Base-by-base conservation (phyloP, 2,113 vertebrate species). In the Pyrgilauda ruficollis region DNA sequence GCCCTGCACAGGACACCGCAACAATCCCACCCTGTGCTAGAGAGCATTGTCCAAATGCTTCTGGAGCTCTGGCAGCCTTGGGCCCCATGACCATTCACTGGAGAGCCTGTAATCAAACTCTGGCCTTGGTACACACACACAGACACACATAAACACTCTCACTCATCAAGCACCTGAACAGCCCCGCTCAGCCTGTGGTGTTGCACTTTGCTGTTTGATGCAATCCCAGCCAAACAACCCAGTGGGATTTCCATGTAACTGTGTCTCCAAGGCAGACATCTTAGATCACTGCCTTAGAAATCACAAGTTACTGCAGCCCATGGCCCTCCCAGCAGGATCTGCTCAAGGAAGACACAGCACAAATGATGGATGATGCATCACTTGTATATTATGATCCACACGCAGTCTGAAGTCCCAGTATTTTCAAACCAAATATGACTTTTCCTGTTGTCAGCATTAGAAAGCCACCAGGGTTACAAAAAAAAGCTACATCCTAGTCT, bases 231-330 rank as follows among this genome's bases (percentile, higher is more conserved):
- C 21, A 64, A 84, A 33, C 15, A 35, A 15, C 3, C 2, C 39
- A 46, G 28, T 0, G 0, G 47, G 33, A 83, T 19, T 55, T 30
- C 90, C 75, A 44, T 0, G 7, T 27, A 44, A 55, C 22, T 0
- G 0, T 10, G 26, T 41, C 41, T 59, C 23, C 2, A 8, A 63
- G 53, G 39, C 44, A 59, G 64, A 50, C 6, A 1, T 24, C 43
- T 30, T 23, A n/a, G 15, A 74, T 64, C 50, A 33, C 1, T 20
- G 28, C 49, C 58, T 43, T 13, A 41, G 26, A 50, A 58, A 41
- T 11, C 30, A 43, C 41, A 11, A 41, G 10, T 18, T 11, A 12
- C 1, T 2, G 53, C 37, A 80, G 64, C 13, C 49, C 1, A 0
- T 8, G n/a, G 44, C 14, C 55, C 28, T 76, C 31, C 44, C 69